phyloP scores from a whole-genome alignment of 1,140 invertebrate species.

The Elysia chlorotica region DNA sequence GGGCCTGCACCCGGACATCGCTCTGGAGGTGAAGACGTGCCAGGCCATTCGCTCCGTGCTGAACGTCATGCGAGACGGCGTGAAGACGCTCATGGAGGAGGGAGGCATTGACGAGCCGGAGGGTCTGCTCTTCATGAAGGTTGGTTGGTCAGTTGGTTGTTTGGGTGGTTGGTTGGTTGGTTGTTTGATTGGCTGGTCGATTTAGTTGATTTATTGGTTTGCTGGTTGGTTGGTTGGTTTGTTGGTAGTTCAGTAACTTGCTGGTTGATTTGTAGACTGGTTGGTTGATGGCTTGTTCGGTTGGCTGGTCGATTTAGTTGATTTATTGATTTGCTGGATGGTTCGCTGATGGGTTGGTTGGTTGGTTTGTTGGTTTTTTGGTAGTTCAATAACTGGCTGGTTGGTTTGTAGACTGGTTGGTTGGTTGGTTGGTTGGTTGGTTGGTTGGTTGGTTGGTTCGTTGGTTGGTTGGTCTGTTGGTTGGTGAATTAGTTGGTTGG shows the following conservation, averaged over 20 bases:
- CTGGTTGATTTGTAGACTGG: neutral
- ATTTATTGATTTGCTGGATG: no score
- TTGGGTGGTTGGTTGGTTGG: neutral
- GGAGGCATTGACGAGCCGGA: constrained; percentile 60
- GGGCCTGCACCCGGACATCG: constrained; percentile 62
- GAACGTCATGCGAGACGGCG: constrained; percentile 59
- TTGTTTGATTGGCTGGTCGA: neutral
- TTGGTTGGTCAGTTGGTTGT: constrained; percentile 7
- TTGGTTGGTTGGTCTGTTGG: no score
- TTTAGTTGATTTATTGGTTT: neutral
- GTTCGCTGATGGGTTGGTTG: no score
- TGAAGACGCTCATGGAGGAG: constrained; percentile 58
- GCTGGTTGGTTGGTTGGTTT: neutral
- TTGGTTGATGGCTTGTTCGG: no score
- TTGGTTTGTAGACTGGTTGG: no score
- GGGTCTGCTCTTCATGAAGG: constrained; percentile 49
- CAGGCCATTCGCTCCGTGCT: constrained; percentile 63
- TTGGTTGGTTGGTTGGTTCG: no score
- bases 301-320: no score
- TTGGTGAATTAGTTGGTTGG: no score
- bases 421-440: no score
- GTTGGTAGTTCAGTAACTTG: neutral
- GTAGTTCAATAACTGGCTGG: no score
- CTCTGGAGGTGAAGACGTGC: constrained; percentile 63
- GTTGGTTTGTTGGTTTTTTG: no score